phyloP scores from a whole-genome alignment of 2,888 invertebrate species.

The Leptinotarsa haldemani region DNA sequence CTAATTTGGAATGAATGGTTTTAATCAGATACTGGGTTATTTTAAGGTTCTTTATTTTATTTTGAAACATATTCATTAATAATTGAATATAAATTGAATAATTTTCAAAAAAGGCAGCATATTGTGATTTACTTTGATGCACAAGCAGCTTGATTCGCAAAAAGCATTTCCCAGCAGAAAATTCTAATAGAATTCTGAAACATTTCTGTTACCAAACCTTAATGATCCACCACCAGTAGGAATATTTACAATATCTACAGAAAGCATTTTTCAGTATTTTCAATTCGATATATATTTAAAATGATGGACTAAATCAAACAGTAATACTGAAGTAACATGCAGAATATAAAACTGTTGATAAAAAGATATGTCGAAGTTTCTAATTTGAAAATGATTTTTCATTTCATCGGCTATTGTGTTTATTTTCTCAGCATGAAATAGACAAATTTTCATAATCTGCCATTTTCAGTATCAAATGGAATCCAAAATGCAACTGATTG shows the following conservation, averaged over 20 bases:
- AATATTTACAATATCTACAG: slow-evolving; percentile 15
- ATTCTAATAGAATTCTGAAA: background rate
- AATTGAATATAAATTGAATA: background rate
- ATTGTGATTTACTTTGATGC: background rate
- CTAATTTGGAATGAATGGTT: slow-evolving; percentile 57
- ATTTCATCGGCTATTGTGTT: background rate
- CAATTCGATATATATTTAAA: background rate
- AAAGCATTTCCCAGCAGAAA: background rate
- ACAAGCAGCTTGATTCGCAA: slow-evolving; percentile 5
- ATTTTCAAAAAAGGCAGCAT: background rate
- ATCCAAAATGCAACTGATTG: background rate
- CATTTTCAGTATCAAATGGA: background rate
- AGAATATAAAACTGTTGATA: background rate
- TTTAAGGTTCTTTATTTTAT: background rate
- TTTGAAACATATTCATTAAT: slow-evolving; percentile 1
- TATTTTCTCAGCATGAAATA: background rate
- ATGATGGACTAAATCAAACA: background rate
- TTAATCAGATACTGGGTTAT: background rate
- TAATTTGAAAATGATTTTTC: background rate
- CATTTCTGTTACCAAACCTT: background rate
- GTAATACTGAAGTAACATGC: slow-evolving; percentile 4
- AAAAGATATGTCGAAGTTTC: background rate
- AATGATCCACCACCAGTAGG: slow-evolving; percentile 9
- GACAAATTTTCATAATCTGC: background rate
- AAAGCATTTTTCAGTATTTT: background rate